phyloP scores from a whole-genome alignment of 2,797 vertebrate species.

The Pogoniulus pusillus region DNA sequence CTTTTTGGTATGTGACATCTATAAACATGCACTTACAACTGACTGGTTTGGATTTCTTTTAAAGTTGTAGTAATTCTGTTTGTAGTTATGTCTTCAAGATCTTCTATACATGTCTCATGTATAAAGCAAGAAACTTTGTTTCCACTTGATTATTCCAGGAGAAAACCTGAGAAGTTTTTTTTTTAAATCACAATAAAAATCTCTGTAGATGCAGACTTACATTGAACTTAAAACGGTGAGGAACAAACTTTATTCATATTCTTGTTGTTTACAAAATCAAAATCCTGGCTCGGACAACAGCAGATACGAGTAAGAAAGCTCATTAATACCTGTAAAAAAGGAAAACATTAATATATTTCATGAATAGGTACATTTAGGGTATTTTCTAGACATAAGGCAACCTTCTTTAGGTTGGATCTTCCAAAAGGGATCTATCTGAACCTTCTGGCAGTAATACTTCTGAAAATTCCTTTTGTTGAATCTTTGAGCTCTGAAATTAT shows the following conservation, averaged over 20 bases:
- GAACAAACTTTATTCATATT: background rate
- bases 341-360: background rate
- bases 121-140: background rate
- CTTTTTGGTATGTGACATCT: background rate
- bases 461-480: background rate
- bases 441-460: background rate
- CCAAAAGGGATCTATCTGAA: background rate
- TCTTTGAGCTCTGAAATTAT: background rate
- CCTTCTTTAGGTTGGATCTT: background rate
- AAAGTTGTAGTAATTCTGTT: background rate
- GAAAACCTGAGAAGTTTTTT: background rate
- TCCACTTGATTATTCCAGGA: background rate
- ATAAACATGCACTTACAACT: background rate
- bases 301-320: background rate
- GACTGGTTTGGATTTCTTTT: background rate
- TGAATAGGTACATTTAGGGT: background rate
- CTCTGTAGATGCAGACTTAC: background rate
- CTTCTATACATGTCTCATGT: background rate
- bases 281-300: background rate
- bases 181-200: background rate
- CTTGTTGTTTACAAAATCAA: background rate
- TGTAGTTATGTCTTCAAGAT: background rate
- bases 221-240: background rate
- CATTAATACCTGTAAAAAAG: background rate
- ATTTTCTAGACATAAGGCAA: background rate